Percentiles rank a stretch among this genome's conserved stretches.
Conservation (phyloP, 1,140 invertebrate genomes). For the Bombus difficillimus region DNA sequence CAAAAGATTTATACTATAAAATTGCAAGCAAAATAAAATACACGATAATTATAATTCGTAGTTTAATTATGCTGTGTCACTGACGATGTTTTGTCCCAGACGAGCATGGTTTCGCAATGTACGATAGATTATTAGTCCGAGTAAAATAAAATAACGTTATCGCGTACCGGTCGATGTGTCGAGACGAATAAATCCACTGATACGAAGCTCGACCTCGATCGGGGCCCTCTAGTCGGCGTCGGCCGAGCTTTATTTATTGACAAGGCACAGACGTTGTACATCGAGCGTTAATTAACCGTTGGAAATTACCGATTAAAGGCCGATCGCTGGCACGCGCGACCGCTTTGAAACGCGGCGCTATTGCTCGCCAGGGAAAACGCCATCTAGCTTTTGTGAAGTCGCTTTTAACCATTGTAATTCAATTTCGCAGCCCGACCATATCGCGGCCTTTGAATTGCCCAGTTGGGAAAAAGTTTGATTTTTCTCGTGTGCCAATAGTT, state of each 20-base stretch:
- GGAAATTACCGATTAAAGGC: conserved; percentile 45
- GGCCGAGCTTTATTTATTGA: conserved; percentile 31
- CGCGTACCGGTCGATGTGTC: neutral
- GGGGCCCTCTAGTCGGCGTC: neutral
- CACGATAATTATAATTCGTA: neutral
- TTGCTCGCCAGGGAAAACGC: neutral
- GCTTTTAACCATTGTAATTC: conserved; percentile 28
- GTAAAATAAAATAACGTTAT: conserved; percentile 4
- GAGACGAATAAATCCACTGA: conserved; percentile 18
- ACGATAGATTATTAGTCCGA: neutral
- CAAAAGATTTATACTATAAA: neutral
- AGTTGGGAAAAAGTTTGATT: neutral
- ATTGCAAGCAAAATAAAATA: neutral
- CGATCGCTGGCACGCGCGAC: conserved; percentile 25
- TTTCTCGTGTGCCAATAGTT: neutral
- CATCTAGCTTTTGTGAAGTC: conserved; percentile 7
- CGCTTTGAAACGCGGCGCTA: neutral
- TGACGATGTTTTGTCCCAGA: neutral
- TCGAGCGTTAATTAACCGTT: conserved; percentile 49
- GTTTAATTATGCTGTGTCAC: neutral
- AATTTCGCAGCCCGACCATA: neutral
- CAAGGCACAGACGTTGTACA: conserved; percentile 30
- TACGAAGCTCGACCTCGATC: conserved; percentile 32
- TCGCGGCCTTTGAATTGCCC: neutral
- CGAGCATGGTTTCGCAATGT: neutral